Evolutionary conservation across 1,140 invertebrate species (phyloP).

Genomic region (Macrosteles quadrilineatus): DNA sequence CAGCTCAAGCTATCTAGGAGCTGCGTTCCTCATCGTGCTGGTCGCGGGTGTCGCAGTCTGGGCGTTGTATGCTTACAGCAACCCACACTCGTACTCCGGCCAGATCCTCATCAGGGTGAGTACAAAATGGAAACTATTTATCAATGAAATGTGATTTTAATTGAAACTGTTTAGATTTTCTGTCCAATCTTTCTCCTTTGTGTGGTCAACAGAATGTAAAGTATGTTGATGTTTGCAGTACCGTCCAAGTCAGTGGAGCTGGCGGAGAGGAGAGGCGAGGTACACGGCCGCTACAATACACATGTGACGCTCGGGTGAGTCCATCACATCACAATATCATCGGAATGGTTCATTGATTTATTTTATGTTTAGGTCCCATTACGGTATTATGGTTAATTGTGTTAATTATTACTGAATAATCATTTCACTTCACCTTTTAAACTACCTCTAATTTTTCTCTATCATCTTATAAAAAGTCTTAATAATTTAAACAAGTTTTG

Average conservation of each 20-base stretch:
- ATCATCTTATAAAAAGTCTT: not conserved
- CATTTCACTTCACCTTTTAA: not conserved
- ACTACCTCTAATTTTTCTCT: not conserved
- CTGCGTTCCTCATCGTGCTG: slow-evolving; percentile 45
- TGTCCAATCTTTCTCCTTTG: too few species aligned
- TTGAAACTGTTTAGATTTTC: too few species aligned
- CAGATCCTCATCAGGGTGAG: slow-evolving; percentile 94
- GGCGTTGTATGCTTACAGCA: slow-evolving; percentile 91
- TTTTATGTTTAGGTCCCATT: not conserved
- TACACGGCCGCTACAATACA: slow-evolving; percentile 93
- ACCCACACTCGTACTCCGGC: slow-evolving; percentile 92
- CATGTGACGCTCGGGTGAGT: slow-evolving; percentile 63
- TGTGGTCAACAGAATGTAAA: too few species aligned
- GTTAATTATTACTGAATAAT: not conserved
- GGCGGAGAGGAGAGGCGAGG: slow-evolving; percentile 82
- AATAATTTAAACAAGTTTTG: not conserved
- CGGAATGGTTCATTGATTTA: not conserved
- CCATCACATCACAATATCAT: not conserved
- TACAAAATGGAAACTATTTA: too few species aligned
- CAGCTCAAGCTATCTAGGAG: slow-evolving; percentile 30
- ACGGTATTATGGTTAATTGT: not conserved
- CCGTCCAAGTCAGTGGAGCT: slow-evolving; percentile 91
- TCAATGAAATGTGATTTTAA: too few species aligned
- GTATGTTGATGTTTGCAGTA: slow-evolving; percentile 79
- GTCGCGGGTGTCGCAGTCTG: slow-evolving; percentile 66